Base-by-base conservation (phyloP, 2,113 vertebrate species). In the Mirza zaza region DNA sequence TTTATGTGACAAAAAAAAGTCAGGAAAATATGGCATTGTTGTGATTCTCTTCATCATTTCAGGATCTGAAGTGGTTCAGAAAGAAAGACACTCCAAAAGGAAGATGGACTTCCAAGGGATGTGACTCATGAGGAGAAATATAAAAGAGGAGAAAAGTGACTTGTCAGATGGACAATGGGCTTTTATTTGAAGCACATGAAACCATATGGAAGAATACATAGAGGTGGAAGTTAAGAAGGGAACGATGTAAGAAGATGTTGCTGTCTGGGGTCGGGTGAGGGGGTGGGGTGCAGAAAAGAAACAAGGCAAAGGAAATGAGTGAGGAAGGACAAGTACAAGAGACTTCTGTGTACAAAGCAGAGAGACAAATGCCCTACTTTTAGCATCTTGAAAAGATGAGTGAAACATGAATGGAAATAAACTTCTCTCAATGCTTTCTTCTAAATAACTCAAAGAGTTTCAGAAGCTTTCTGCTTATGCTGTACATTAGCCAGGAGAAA, bases 81-180 rank as follows among this genome's bases (percentile, higher is more conserved):
- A 90, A 85, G 97, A 97, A 73, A 94, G 94, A 87, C 67, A 68
- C 87, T 95, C 87, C 18, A 55, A 82, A 96, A 98, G 96, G 96
- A 97, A 96, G 96, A 95, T 95, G 90, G 68, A 57, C 92, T 95
- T 97, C 63, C 85, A 87, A 92, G 90, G 97, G 97, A 97, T 90
- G 81, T 98, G 97, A 97, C 87, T 97, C 96, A 98, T 14, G 18
- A 71, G 48, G 61, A 94, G 50, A 36, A 92, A 85, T 59, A 83
- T 92, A 95, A 91, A 39, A 90, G 36, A 87, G 59, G 42, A 83
- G 87, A 77, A 90, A 90, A 95, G 75, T 3, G 77, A 79, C 67
- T 95, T 70, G 87, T 95, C 97, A 86, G 76, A 92, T 80, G 90
- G 95, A 97, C 97, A 96, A 92, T 96, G 87, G 90, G 77, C 81